phyloP scores from a whole-genome alignment of 2,888 invertebrate genomes.

The Conops quadrifasciatus region DNA sequence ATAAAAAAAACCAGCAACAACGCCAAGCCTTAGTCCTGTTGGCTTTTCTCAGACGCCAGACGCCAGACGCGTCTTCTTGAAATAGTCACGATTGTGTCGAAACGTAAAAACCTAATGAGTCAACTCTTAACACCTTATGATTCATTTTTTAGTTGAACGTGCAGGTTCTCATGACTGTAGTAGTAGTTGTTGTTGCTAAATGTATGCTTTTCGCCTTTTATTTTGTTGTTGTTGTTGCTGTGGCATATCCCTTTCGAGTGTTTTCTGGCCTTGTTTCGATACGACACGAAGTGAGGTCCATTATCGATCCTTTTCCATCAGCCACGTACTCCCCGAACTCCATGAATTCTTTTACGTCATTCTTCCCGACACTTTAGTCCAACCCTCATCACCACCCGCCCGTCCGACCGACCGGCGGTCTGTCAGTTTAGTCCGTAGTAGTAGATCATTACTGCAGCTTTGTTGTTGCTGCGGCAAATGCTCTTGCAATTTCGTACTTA shows the following conservation, averaged over 20 bases:
- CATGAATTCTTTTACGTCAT: neutral
- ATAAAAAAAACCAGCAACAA: no score
- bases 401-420: slow-evolving; percentile 22
- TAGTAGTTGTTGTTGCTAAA: slow-evolving; percentile 10
- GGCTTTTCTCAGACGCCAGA: slow-evolving; percentile 5
- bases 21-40: no score
- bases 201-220: no score
- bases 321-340: neutral
- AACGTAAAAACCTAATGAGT: slow-evolving; percentile 59
- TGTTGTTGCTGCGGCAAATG: neutral
- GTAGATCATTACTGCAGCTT: slow-evolving; percentile 23
- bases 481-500: slow-evolving; percentile 14
- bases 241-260: slow-evolving; percentile 47
- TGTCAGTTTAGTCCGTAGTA: slow-evolving; percentile 44
- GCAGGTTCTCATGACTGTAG: slow-evolving; percentile 49
- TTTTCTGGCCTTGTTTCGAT: slow-evolving; percentile 43
- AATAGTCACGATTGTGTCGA: no score
- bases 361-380: slow-evolving; percentile 37
- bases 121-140: slow-evolving; percentile 58
- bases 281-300: slow-evolving; percentile 31
- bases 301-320: slow-evolving; percentile 38
- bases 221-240: slow-evolving; percentile 11
- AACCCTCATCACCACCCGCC: slow-evolving; percentile 18
- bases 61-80: neutral
- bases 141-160: neutral